A percentile compares a stretch with the other conserved stretches of the same genome.
Evolutionary conservation across 2,113 vertebrate species (phyloP).

Genomic region (Notothenia coriiceps): DNA sequence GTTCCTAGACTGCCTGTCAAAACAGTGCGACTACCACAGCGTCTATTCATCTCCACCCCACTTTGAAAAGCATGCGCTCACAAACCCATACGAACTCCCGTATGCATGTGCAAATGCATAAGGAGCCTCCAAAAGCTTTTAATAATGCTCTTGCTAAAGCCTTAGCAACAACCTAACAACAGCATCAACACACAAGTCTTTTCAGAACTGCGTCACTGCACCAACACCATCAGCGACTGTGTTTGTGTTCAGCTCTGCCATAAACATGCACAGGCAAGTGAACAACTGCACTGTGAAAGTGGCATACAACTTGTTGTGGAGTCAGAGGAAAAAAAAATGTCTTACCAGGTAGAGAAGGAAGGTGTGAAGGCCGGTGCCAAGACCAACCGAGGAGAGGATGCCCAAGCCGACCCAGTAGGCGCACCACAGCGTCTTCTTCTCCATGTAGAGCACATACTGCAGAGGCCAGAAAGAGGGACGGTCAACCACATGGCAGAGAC

Average conservation of each 20-base stretch:
- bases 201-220: slow-evolving; percentile 71
- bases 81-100: slow-evolving; percentile 37
- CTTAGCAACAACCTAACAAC: slow-evolving; percentile 51
- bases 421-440: slow-evolving; percentile 91
- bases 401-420: slow-evolving; percentile 92
- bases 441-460: slow-evolving; percentile 89
- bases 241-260: slow-evolving; percentile 36
- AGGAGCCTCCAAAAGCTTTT: slow-evolving; percentile 37
- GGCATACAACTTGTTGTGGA: slow-evolving; percentile 17
- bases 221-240: slow-evolving; percentile 41
- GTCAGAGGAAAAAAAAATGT: slow-evolving; percentile 13
- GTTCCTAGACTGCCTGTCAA: slow-evolving; percentile 80
- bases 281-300: slow-evolving; percentile 17
- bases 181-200: slow-evolving; percentile 39
- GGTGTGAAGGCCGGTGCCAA: slow-evolving; percentile 91
- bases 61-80: slow-evolving; percentile 43
- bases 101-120: slow-evolving; percentile 32
- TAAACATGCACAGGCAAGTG: slow-evolving; percentile 53
- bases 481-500: slow-evolving; percentile 74
- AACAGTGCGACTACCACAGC: slow-evolving; percentile 75
- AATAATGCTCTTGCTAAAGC: slow-evolving; percentile 25
- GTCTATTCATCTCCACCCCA: slow-evolving; percentile 57
- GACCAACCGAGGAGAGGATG: slow-evolving; percentile 91
- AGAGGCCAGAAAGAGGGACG: slow-evolving; percentile 71
- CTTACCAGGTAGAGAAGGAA: slow-evolving; percentile 95